phyloP scores from a whole-genome alignment of 2,888 invertebrate species.

The Luffia ferchaultella region DNA sequence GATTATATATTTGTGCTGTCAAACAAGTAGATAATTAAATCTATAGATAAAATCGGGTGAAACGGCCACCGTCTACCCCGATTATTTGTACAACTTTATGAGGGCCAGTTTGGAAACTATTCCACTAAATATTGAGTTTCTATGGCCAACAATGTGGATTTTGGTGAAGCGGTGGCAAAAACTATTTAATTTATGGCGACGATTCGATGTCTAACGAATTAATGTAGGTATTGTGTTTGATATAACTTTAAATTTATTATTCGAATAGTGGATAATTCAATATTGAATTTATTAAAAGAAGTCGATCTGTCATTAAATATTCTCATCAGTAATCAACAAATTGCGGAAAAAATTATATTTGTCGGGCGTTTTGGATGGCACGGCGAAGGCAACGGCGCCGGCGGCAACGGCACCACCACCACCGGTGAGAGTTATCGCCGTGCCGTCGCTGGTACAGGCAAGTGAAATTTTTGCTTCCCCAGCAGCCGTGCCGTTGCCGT shows the following conservation, averaged over 20 bases:
- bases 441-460: too few relatives aligned
- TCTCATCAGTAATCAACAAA: background rate
- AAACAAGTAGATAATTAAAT: conserved; percentile 7
- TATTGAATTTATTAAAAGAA: background rate
- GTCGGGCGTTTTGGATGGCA: too few relatives aligned
- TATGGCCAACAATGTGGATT: conserved; percentile 28
- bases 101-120: conserved; percentile 36
- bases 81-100: conserved; percentile 23
- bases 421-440: too few relatives aligned
- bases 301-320: background rate
- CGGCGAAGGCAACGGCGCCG: too few relatives aligned
- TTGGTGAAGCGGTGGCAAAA: conserved; percentile 31
- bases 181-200: conserved; percentile 35
- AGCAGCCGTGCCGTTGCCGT: too few relatives aligned
- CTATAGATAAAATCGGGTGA: conserved; percentile 5
- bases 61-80: conserved; percentile 1
- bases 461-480: too few relatives aligned
- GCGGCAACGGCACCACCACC: too few relatives aligned
- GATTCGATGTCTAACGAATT: background rate
- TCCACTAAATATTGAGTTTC: conserved; percentile 38
- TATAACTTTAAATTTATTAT: too few relatives aligned
- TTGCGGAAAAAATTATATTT: too few relatives aligned
- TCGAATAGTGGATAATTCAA: conserved; percentile 1
- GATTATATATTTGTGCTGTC: background rate
- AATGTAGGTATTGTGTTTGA: too few relatives aligned